A percentile compares a stretch with the other conserved stretches of the same genome.
Evolutionary conservation across 2,113 vertebrate genomes (phyloP).

Genomic region (Salvelinus sp.): DNA sequence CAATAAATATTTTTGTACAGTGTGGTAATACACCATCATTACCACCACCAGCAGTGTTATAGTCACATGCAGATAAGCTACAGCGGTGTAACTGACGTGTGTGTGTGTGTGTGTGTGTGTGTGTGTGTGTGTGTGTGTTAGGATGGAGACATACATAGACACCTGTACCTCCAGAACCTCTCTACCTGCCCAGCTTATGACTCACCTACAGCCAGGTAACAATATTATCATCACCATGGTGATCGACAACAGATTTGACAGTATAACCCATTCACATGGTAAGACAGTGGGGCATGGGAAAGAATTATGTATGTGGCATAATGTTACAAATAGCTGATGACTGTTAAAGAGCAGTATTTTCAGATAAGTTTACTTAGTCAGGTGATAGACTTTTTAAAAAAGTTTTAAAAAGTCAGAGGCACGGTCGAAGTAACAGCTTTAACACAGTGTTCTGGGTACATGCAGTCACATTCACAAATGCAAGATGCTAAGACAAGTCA

Average conservation of each 20-base stretch:
- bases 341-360: no score
- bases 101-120: not conserved
- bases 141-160: constrained; percentile 85
- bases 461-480: no score
- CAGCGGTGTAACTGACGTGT: not conserved
- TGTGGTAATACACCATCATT: not conserved
- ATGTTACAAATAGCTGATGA: no score
- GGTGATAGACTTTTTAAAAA: no score
- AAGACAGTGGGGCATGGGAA: not conserved
- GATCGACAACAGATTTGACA: not conserved
- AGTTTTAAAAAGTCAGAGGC: no score
- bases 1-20: not conserved
- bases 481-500: no score
- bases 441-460: no score
- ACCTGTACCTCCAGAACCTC: constrained; percentile 82
- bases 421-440: no score
- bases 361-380: no score
- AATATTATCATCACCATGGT: not conserved
- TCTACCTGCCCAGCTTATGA: constrained; percentile 52
- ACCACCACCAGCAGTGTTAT: not conserved
- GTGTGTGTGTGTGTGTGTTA: constrained; percentile 40
- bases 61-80: not conserved
- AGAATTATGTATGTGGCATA: no score
- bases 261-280: not conserved
- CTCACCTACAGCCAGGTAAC: constrained; percentile 48